Percentiles rank a stretch among this genome's conserved stretches.
These are phyloP conservation scores for Eonycteris spelaea DNA, from an alignment of 2,113 vertebrate genomes.

Conservation along the genomic window DNA sequence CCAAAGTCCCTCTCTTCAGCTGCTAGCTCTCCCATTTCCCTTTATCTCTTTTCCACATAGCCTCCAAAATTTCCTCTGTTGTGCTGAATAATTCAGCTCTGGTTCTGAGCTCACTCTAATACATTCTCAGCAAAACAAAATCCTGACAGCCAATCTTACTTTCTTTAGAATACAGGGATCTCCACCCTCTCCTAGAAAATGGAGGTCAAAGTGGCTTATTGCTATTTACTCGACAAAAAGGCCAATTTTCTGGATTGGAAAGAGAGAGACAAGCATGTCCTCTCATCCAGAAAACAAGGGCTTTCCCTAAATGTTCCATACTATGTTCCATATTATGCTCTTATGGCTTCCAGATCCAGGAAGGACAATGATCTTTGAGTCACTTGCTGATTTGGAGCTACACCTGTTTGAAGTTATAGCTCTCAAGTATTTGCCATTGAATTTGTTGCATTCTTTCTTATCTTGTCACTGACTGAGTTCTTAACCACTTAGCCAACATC, in stretches of 20 bases:
- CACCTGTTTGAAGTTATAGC: background rate
- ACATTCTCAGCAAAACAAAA: slow-evolving; percentile 31
- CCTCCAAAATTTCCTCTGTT: slow-evolving; percentile 13
- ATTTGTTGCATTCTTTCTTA: background rate
- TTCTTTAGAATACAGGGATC: slow-evolving; percentile 21
- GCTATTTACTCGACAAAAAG: slow-evolving; percentile 12
- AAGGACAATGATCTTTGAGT: background rate
- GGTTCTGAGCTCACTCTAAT: background rate
- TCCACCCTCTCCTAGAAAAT: slow-evolving; percentile 15
- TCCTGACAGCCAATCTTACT: background rate
- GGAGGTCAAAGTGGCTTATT: background rate
- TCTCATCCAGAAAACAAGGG: slow-evolving; percentile 1
- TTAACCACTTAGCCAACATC: background rate
- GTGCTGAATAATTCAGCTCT: slow-evolving; percentile 38
- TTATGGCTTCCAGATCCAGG: background rate
- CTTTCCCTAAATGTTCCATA: background rate
- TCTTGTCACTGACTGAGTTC: background rate
- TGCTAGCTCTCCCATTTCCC: slow-evolving; percentile 31
- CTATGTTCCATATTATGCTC: background rate
- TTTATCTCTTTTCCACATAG: slow-evolving; percentile 54
- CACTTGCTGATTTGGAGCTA: background rate
- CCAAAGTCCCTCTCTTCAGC: slow-evolving; percentile 22
- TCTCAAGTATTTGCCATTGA: background rate
- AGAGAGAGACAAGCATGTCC: background rate
- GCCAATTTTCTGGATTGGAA: background rate